Conservation (phyloP, 2,888 invertebrate species). For the Baccha elongata region DNA sequence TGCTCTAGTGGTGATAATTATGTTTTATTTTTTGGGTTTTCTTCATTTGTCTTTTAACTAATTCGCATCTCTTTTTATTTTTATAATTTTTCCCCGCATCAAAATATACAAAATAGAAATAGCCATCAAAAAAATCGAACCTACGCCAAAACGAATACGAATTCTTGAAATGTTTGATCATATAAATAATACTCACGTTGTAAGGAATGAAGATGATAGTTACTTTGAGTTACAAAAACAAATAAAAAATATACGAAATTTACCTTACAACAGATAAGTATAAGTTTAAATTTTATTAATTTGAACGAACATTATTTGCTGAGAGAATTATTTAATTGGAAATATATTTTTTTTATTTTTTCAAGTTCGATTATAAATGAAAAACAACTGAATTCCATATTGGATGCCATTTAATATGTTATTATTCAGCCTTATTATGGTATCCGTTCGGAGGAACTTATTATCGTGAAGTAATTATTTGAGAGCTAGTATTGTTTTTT, state of each 20-base stretch:
- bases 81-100: conserved; percentile 51
- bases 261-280: conserved; percentile 24
- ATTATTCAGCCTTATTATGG: too few relatives aligned
- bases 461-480: too few relatives aligned
- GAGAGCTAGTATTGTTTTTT: too few relatives aligned
- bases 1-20: conserved; percentile 44
- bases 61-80: conserved; percentile 53
- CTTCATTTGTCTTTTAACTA: conserved; percentile 42
- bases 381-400: too few relatives aligned
- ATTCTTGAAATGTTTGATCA: conserved; percentile 66
- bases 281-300: neutral
- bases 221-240: conserved; percentile 31
- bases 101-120: conserved; percentile 36
- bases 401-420: too few relatives aligned
- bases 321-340: too few relatives aligned
- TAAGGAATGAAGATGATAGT: conserved; percentile 54
- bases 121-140: conserved; percentile 42
- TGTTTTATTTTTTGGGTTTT: conserved; percentile 3
- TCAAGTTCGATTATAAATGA: too few relatives aligned
- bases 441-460: too few relatives aligned
- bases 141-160: conserved; percentile 55
- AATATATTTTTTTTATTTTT: too few relatives aligned
- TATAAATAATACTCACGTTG: conserved; percentile 50
- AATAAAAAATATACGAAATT: conserved; percentile 6
- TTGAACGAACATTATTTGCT: conserved; percentile 15